A percentile compares a stretch with the other conserved stretches of the same genome.
Conservation (phyloP, 2,888 invertebrate genomes). For the Flexamia atlantica region DNA sequence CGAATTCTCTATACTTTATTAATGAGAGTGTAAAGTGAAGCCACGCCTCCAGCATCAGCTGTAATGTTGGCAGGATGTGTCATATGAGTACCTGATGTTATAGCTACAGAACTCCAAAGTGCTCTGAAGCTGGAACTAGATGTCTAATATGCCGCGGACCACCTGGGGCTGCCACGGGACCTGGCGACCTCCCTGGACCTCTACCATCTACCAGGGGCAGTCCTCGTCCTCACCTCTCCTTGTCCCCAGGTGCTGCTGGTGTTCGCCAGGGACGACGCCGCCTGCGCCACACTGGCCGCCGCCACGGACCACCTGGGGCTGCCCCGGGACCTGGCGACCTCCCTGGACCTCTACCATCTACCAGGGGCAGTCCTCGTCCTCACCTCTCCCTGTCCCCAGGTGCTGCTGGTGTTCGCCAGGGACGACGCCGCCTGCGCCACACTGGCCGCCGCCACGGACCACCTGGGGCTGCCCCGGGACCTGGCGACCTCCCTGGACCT, state of each 20-base stretch:
- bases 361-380: too few relatives aligned
- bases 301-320: slow-evolving; percentile 61
- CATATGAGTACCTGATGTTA: too few relatives aligned
- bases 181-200: slow-evolving; percentile 57
- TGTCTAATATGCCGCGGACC: slow-evolving; percentile 60
- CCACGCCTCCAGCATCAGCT: too few relatives aligned
- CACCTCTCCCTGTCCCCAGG: slow-evolving; percentile 13
- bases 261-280: slow-evolving; percentile 60
- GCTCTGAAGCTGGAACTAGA: too few relatives aligned
- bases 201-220: too few relatives aligned
- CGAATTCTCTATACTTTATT: too few relatives aligned
- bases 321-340: slow-evolving; percentile 52
- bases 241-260: slow-evolving; percentile 56
- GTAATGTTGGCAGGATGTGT: too few relatives aligned
- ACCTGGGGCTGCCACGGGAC: slow-evolving; percentile 55
- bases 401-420: slow-evolving; percentile 60
- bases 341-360: slow-evolving; percentile 51
- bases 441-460: slow-evolving; percentile 57
- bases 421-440: slow-evolving; percentile 62
- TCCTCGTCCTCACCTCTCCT: too few relatives aligned
- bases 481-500: slow-evolving; percentile 59
- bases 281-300: slow-evolving; percentile 52
- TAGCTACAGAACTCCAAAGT: too few relatives aligned
- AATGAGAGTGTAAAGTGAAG: too few relatives aligned
- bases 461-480: slow-evolving; percentile 55